phyloP scores from a whole-genome alignment of 1,140 invertebrate species.

The Drosophila equinoxialis region DNA sequence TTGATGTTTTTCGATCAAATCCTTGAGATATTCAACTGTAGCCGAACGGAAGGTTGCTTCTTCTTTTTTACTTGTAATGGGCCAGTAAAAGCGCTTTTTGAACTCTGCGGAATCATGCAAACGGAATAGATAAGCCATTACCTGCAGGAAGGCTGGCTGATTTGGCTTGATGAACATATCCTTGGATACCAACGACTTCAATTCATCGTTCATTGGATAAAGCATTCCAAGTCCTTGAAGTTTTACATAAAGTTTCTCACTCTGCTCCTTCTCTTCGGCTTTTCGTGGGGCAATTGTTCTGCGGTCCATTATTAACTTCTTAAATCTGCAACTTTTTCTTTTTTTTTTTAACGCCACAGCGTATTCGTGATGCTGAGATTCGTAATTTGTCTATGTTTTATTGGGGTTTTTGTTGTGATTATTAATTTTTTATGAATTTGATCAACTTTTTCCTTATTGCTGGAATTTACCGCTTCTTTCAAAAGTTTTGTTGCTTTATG shows the following conservation, averaged over 20 bases:
- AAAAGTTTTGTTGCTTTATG: slow-evolving; percentile 2
- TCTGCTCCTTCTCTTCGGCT: slow-evolving; percentile 76
- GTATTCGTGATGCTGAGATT: too few relatives aligned
- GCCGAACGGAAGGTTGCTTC: slow-evolving; percentile 83
- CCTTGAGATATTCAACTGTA: slow-evolving; percentile 74
- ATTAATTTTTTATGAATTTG: too few relatives aligned
- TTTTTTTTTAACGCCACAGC: too few relatives aligned
- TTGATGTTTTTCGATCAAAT: slow-evolving; percentile 76
- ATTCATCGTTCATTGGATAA: slow-evolving; percentile 63
- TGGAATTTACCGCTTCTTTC: slow-evolving; percentile 11
- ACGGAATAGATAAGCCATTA: slow-evolving; percentile 83
- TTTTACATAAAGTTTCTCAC: slow-evolving; percentile 63
- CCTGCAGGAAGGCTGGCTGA: slow-evolving; percentile 83
- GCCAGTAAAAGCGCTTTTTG: slow-evolving; percentile 84
- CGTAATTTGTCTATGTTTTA: too few relatives aligned
- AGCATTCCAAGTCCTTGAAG: slow-evolving; percentile 60
- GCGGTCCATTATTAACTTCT: slow-evolving; percentile 65
- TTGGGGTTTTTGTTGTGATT: too few relatives aligned
- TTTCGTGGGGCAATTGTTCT: slow-evolving; percentile 69
- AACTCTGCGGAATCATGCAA: slow-evolving; percentile 83
- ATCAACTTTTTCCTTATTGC: too few relatives aligned
- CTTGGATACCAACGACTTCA: slow-evolving; percentile 65
- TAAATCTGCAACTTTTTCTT: not conserved
- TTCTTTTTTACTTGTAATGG: slow-evolving; percentile 83
- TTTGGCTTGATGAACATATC: slow-evolving; percentile 85